A percentile compares a stretch with the other conserved stretches of the same genome.
Conservation (phyloP, 2,888 invertebrate genomes). For the Steinernema scapterisci region DNA sequence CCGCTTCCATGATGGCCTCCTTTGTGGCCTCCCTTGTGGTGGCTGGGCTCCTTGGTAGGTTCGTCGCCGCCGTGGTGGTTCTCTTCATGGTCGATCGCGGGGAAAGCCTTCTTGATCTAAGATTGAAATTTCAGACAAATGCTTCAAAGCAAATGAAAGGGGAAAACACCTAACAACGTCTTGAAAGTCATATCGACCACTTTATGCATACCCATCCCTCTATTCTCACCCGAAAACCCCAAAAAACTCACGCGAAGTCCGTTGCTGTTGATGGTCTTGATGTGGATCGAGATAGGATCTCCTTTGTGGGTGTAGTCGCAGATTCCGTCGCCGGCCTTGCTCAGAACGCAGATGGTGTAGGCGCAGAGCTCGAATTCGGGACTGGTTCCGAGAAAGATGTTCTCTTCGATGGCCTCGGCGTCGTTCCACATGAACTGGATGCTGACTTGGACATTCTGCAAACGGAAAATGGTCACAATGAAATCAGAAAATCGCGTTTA, state of each 20-base stretch:
- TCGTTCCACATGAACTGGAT: slow-evolving; percentile 41
- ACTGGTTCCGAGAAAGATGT: slow-evolving; percentile 54
- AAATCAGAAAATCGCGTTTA: too few species aligned
- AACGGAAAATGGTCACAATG: not conserved
- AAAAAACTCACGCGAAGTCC: not conserved
- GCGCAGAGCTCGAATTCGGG: slow-evolving; percentile 62
- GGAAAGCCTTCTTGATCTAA: slow-evolving; percentile 15
- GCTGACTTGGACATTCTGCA: slow-evolving; percentile 34
- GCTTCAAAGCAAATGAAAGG: too few species aligned
- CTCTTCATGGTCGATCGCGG: not conserved
- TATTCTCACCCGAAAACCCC: too few species aligned
- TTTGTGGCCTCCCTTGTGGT: slow-evolving; percentile 11
- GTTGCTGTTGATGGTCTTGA: slow-evolving; percentile 6
- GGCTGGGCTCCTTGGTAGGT: slow-evolving; percentile 25
- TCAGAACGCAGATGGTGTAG: slow-evolving; percentile 58
- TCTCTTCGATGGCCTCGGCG: slow-evolving; percentile 46
- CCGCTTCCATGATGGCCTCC: not conserved
- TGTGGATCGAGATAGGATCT: slow-evolving; percentile 22
- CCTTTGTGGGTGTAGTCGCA: slow-evolving; percentile 30
- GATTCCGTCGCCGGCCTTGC: slow-evolving; percentile 36
- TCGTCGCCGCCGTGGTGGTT: not conserved
- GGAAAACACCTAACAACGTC: too few species aligned
- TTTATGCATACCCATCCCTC: too few species aligned
- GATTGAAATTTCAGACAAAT: not conserved
- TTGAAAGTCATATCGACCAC: too few species aligned